Percentiles rank a stretch among this genome's conserved stretches.
These are phyloP conservation scores for Cercopithecus mona DNA, from an alignment of 2,113 vertebrate species.

Conservation along the genomic window DNA sequence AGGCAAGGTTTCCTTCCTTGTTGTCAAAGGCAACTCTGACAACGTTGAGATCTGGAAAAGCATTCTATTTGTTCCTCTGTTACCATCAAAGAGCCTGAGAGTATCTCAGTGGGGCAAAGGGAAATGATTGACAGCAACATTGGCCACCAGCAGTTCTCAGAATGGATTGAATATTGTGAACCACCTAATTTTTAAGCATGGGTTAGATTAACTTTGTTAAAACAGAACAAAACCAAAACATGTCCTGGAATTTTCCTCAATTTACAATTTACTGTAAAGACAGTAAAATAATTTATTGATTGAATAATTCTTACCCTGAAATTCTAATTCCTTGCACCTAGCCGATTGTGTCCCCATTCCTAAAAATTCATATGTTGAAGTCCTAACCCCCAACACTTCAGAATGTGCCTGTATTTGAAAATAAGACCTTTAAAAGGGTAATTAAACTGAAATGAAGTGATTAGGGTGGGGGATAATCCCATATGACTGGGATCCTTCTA, in stretches of 20 bases:
- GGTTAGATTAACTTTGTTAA: neutral
- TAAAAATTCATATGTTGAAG: neutral
- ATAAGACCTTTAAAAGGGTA: neutral
- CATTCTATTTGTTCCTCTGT: neutral
- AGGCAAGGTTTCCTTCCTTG: constrained; percentile 2
- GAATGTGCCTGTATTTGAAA: neutral
- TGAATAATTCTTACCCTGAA: neutral
- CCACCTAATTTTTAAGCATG: neutral
- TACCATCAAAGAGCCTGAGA: neutral
- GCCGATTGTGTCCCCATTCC: neutral
- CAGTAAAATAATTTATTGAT: neutral
- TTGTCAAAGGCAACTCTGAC: neutral
- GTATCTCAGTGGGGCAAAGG: neutral
- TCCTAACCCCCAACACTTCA: neutral
- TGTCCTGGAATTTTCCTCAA: neutral
- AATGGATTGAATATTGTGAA: neutral
- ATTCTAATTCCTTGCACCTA: neutral
- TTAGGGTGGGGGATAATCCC: neutral
- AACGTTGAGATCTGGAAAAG: neutral
- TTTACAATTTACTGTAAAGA: neutral
- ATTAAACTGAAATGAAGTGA: neutral
- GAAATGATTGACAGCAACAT: neutral
- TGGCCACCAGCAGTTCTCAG: neutral
- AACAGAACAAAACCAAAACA: neutral
- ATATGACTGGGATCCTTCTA: neutral